phyloP scores from a whole-genome alignment of 2,888 invertebrate genomes.

The Dicyrtomina minuta region DNA sequence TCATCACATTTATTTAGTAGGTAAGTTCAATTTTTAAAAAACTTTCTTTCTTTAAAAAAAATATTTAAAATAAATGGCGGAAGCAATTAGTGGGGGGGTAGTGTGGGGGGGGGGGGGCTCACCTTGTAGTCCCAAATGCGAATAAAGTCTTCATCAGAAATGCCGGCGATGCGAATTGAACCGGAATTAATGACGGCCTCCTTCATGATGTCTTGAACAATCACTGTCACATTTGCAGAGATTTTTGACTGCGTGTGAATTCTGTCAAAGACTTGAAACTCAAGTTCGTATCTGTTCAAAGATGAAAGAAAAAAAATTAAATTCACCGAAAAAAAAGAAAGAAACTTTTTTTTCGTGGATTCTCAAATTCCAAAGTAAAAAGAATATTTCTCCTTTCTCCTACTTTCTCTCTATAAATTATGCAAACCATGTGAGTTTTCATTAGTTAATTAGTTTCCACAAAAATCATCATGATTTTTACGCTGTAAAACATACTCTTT shows the following conservation, averaged over 20 bases:
- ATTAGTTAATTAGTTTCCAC: neutral
- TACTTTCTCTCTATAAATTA: neutral
- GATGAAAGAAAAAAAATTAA: too few species aligned
- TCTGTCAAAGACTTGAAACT: constrained; percentile 81
- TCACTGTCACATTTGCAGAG: constrained; percentile 93
- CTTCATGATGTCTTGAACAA: constrained; percentile 89
- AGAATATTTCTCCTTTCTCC: neutral
- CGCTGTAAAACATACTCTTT: too few species aligned
- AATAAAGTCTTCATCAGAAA: constrained; percentile 95
- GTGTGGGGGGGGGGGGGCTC: too few species aligned
- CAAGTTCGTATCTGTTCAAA: constrained; percentile 56
- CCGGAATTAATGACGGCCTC: constrained; percentile 95
- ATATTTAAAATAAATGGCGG: neutral
- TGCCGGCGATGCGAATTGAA: constrained; percentile 87
- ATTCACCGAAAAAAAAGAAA: constrained; percentile 11
- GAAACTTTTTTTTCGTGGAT: neutral
- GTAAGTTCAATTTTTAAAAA: neutral
- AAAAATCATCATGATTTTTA: too few species aligned
- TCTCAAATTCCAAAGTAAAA: neutral
- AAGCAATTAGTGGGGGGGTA: neutral
- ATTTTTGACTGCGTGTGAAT: constrained; percentile 94
- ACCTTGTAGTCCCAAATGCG: constrained; percentile 87
- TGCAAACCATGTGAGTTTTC: neutral
- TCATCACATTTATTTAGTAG: neutral
- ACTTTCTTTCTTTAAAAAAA: too few species aligned